Evolutionary conservation across 2,113 vertebrate genomes (phyloP).

Genomic region (Cephalopterus ornatus): DNA sequence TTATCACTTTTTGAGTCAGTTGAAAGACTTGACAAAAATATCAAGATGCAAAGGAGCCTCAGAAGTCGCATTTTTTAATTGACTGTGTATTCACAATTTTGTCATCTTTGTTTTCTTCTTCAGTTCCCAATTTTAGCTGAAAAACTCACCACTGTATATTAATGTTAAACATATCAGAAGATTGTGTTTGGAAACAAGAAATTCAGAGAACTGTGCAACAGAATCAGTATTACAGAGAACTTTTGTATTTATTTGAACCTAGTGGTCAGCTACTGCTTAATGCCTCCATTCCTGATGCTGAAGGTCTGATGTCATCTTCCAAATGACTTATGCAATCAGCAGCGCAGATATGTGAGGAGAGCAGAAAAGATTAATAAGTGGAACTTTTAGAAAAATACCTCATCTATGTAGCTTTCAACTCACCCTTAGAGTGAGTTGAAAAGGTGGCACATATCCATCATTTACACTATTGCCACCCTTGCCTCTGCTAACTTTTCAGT

Average conservation of each 20-base stretch:
- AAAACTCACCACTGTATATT: not conserved
- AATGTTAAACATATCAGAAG: not conserved
- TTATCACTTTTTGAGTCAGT: not conserved
- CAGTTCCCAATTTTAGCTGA: not conserved
- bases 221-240: not conserved
- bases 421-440: not conserved
- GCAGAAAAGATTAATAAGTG: not conserved
- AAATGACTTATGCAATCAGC: not conserved
- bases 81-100: not conserved
- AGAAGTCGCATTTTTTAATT: not conserved
- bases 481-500: not conserved
- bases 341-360: not conserved
- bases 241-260: not conserved
- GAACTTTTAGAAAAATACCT: not conserved
- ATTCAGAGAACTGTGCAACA: not conserved
- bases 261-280: not conserved
- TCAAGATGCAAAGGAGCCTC: not conserved
- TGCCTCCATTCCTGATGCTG: not conserved
- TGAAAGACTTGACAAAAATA: not conserved
- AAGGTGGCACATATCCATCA: not conserved
- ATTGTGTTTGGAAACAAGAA: not conserved
- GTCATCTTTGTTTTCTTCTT: not conserved
- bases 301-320: not conserved
- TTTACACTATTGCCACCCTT: not conserved
- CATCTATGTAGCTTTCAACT: not conserved